Percentiles rank a stretch among this genome's conserved stretches.
Conservation (phyloP, 1,140 invertebrate genomes). For the Trichomalopsis sarcophagae region DNA sequence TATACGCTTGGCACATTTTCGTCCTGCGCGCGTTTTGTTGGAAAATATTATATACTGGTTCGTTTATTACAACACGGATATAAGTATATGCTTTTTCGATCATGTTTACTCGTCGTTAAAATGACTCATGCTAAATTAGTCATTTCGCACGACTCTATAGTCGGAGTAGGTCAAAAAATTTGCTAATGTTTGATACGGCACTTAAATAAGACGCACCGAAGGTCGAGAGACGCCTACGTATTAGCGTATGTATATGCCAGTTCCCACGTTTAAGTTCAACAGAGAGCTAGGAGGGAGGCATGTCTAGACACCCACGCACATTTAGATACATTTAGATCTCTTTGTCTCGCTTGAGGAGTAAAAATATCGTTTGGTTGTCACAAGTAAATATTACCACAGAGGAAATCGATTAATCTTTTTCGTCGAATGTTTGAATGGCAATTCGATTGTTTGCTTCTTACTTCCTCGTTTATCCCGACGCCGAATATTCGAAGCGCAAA, state of each 20-base stretch:
- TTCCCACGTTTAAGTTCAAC: constrained; percentile 6
- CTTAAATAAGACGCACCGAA: background rate
- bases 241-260: background rate
- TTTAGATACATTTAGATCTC: background rate
- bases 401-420: no score
- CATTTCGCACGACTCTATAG: background rate
- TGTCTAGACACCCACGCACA: background rate
- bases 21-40: no score
- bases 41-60: no score
- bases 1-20: no score
- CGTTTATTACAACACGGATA: no score
- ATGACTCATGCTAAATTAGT: background rate
- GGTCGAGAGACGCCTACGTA: background rate
- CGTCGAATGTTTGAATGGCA: no score
- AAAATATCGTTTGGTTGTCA: background rate
- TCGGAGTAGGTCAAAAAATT: background rate
- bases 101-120: background rate
- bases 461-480: no score
- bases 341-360: background rate
- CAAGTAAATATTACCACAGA: no score
- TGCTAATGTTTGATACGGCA: background rate
- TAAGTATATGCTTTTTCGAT: background rate
- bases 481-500: no score
- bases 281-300: background rate
- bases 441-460: no score